These are phyloP conservation scores for Apodemia duryi DNA, from an alignment of 2,888 invertebrate species.

Conservation along the genomic window DNA sequence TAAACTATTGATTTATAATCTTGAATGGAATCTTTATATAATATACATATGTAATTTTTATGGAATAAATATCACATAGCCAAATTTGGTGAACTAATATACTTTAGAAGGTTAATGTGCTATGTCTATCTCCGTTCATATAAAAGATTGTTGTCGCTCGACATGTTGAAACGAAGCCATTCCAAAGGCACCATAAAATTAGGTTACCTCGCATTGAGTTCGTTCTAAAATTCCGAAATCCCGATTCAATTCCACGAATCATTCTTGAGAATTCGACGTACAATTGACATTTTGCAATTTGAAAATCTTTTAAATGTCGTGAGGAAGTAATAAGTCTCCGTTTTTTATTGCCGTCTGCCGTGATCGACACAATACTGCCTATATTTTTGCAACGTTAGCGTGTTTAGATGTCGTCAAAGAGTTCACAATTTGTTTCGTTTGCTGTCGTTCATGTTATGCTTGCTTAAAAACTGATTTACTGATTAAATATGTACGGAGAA, in stretches of 20 bases:
- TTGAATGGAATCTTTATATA: no score
- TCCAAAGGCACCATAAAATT: slow-evolving; percentile 53
- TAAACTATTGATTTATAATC: no score
- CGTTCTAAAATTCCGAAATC: slow-evolving; percentile 56
- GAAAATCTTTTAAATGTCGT: slow-evolving; percentile 31
- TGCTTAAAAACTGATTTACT: slow-evolving; percentile 16
- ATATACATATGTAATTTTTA: no score
- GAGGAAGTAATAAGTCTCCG: slow-evolving; percentile 19
- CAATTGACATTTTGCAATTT: slow-evolving; percentile 45
- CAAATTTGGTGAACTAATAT: no score
- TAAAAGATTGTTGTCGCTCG: background rate
- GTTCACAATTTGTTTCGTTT: slow-evolving; percentile 12
- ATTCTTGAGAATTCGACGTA: slow-evolving; percentile 51
- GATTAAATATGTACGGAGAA: slow-evolving; percentile 11
- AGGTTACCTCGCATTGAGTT: slow-evolving; percentile 54
- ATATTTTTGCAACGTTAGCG: slow-evolving; percentile 19
- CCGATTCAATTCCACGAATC: slow-evolving; percentile 49
- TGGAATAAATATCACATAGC: no score
- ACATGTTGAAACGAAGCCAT: slow-evolving; percentile 37
- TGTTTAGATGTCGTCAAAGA: slow-evolving; percentile 19
- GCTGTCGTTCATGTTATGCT: slow-evolving; percentile 19
- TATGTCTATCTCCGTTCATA: background rate
- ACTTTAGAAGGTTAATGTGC: background rate
- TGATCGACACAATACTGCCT: slow-evolving; percentile 8
- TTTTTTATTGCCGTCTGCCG: slow-evolving; percentile 18